phyloP scores from a whole-genome alignment of 2,113 vertebrate genomes.

The Hystrix brachyura region DNA sequence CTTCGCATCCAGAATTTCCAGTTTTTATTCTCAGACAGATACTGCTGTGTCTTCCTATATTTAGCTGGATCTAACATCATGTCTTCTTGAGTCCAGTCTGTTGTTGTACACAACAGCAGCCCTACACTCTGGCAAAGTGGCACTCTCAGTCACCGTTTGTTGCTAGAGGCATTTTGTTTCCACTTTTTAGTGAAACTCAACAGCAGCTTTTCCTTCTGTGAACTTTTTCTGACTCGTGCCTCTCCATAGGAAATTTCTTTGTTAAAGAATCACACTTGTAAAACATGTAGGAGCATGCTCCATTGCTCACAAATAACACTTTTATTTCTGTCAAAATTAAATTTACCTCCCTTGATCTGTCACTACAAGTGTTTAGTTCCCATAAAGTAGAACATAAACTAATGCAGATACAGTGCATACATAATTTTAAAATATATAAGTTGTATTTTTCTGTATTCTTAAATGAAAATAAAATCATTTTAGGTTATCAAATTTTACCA shows the following conservation, averaged over 20 bases:
- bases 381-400: neutral
- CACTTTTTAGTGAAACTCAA: neutral
- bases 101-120: neutral
- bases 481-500: neutral
- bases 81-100: neutral
- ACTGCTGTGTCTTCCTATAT: neutral
- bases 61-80: neutral
- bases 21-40: neutral
- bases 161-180: neutral
- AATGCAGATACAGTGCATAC: neutral
- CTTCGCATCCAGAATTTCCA: neutral
- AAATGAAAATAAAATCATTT: neutral
- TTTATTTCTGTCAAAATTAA: neutral
- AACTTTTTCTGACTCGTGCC: neutral
- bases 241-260: neutral
- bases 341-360: neutral
- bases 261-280: neutral
- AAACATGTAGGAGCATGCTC: neutral
- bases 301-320: neutral
- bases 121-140: neutral
- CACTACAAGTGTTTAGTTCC: neutral
- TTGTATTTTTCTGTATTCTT: neutral
- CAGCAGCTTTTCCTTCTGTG: neutral
- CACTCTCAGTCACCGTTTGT: neutral
- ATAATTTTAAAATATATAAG: neutral